phyloP scores from a whole-genome alignment of 2,888 invertebrate species.

The Ectropis crepuscularia region DNA sequence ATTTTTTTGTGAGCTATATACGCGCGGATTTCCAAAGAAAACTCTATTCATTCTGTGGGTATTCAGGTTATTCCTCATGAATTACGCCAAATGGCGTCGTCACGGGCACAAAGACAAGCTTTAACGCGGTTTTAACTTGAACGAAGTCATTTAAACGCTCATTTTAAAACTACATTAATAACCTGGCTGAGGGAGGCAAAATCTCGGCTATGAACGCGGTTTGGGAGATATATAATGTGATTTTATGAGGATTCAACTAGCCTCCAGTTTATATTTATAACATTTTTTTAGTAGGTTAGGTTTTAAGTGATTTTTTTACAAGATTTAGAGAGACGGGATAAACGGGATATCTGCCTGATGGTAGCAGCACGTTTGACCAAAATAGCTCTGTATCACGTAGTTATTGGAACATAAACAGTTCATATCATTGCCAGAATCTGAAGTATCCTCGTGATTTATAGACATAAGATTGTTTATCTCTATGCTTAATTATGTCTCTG shows the following conservation, averaged over 20 bases:
- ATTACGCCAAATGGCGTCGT: slow-evolving; percentile 67
- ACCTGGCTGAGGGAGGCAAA: slow-evolving; percentile 55
- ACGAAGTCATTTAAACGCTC: slow-evolving; percentile 74
- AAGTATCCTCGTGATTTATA: too few relatives aligned
- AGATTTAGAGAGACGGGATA: too few relatives aligned
- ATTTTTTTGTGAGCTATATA: slow-evolving; percentile 14
- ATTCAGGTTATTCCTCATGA: slow-evolving; percentile 50
- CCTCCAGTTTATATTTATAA: too few relatives aligned
- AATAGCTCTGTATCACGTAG: too few relatives aligned
- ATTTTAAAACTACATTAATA: slow-evolving; percentile 81
- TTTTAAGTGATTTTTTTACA: too few relatives aligned
- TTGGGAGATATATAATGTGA: slow-evolving; percentile 32
- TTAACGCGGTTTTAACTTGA: slow-evolving; percentile 69
- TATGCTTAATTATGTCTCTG: too few relatives aligned
- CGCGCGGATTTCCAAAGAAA: slow-evolving; percentile 21
- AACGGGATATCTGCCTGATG: too few relatives aligned
- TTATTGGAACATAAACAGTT: too few relatives aligned
- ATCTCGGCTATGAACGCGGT: slow-evolving; percentile 57
- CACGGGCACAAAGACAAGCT: slow-evolving; percentile 71
- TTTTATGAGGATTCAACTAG: neutral
- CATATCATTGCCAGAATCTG: too few relatives aligned
- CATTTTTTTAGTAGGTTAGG: too few relatives aligned
- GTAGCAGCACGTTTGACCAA: too few relatives aligned
- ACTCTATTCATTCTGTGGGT: slow-evolving; percentile 30
- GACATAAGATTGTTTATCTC: too few relatives aligned